Evolutionary conservation across 2,797 vertebrate species (phyloP), one percentile per base, ranked within the genome.

Genomic region (Epinephelus awoara): DNA sequence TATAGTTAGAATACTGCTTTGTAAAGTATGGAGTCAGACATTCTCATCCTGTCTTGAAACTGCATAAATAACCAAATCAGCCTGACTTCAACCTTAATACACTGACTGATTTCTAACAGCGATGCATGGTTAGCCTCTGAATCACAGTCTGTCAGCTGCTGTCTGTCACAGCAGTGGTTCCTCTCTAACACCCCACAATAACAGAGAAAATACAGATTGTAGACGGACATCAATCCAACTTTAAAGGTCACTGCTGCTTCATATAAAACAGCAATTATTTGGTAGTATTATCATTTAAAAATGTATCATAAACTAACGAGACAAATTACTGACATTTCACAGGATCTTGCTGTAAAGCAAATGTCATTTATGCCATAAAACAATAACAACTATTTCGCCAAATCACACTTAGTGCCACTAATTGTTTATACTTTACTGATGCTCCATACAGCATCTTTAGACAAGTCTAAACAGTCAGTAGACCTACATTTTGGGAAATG

Each of bases 41-140:
- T 73, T 72, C 44, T 87, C 90, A 90, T 91, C 92, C 92, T 94
- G 86, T 88, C 27, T 82, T 90, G 91, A 91, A 83, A 81, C 54
- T 29, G 79, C 88, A 84, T 72, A 40, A 42, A 77, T 34, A 67
- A 73, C 65, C 67, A 59, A 87, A 86, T 85, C 54, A 29, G 17
- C 55, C 44, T 80, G 59, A 70, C 57, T 87, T 79, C n/a, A 72
- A 23, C 34, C 21, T 82, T 58, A 66, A 75, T 72, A 66, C 18
- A 25, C 25, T 59, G 29, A 54, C 68, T 83, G 67, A 65, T 82
- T 79, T 87, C 79, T 85, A 87, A 90, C 81, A 76, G 10, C 77
- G 70, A 2, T 82, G 86, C 90, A 85, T 92, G 83, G 44, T 40
- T 62, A 29, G 29, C 57, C 29, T 87, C 54, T 59, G 46, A 84